These are phyloP conservation scores for Aix galericulata DNA, from an alignment of 2,113 vertebrate genomes.

Conservation along the genomic window DNA sequence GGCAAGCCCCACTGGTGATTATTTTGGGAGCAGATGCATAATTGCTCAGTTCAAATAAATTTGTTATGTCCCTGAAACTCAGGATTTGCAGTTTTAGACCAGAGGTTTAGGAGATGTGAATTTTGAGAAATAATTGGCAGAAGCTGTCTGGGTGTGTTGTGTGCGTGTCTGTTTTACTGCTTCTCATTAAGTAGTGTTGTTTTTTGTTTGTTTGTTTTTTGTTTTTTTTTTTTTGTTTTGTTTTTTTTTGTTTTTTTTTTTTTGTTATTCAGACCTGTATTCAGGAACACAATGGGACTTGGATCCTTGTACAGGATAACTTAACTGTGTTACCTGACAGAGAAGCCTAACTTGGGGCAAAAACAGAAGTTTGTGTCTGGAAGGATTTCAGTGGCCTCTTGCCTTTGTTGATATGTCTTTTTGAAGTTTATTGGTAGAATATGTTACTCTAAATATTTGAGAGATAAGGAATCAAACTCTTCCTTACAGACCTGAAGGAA, in stretches of 20 bases:
- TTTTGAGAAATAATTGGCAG: not conserved
- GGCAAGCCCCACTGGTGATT: not conserved
- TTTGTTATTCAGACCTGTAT: not conserved
- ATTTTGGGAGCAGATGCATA: not conserved
- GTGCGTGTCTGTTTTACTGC: too few relatives aligned
- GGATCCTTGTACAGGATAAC: not conserved
- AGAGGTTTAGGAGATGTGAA: not conserved
- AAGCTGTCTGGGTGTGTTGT: not conserved
- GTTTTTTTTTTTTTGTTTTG: not conserved
- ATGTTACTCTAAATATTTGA: not conserved
- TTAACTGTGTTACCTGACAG: not conserved
- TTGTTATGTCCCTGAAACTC: not conserved
- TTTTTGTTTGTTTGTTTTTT: too few relatives aligned
- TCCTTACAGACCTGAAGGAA: not conserved
- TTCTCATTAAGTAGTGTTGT: accelerated
- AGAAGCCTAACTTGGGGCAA: not conserved
- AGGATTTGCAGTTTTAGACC: not conserved
- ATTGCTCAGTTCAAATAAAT: not conserved
- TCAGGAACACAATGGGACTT: not conserved
- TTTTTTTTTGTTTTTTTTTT: not conserved
- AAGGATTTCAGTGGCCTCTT: not conserved
- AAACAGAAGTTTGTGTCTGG: not conserved
- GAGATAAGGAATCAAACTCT: not conserved
- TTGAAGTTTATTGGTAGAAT: not conserved
- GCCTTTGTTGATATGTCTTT: not conserved